phyloP scores from a whole-genome alignment of 2,888 invertebrate genomes.

The Bruchidius siliquastri region DNA sequence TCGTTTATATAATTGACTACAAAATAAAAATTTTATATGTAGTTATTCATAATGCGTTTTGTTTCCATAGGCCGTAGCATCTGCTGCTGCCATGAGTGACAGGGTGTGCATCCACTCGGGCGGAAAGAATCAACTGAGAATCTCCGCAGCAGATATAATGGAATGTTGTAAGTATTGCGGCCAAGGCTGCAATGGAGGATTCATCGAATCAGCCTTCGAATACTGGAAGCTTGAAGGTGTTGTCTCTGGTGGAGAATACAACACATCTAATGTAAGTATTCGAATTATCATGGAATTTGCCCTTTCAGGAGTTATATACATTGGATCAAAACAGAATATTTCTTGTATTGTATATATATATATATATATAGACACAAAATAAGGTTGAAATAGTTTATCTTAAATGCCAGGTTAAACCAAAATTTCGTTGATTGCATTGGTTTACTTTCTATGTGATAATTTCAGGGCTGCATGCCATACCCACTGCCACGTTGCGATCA shows the following conservation, averaged over 20 bases:
- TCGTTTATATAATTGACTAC: too few relatives aligned
- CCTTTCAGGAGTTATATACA: too few relatives aligned
- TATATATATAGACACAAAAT: too few relatives aligned
- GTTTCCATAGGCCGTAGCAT: too few relatives aligned
- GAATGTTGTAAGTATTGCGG: constrained; percentile 71
- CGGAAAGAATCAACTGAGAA: constrained; percentile 62
- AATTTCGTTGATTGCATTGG: too few relatives aligned
- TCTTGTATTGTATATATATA: too few relatives aligned
- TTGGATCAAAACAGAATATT: too few relatives aligned
- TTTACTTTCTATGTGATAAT: too few relatives aligned
- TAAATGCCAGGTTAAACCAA: too few relatives aligned
- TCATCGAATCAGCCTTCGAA: constrained; percentile 72
- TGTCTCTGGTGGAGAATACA: constrained; percentile 77
- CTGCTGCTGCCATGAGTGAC: constrained; percentile 84
- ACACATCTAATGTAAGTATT: constrained; percentile 41
- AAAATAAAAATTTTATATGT: too few relatives aligned
- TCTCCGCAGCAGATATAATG: constrained; percentile 77
- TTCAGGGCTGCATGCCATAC: constrained; percentile 22
- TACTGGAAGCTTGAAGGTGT: constrained; percentile 77
- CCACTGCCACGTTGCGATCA: constrained; percentile 18
- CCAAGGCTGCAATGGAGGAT: constrained; percentile 79
- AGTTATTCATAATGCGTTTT: too few relatives aligned
- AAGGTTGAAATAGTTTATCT: too few relatives aligned
- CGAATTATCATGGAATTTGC: neutral
- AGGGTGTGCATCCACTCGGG: constrained; percentile 74